Evolutionary conservation across 2,888 invertebrate species (phyloP).

Genomic region (Brachyptera risi): DNA sequence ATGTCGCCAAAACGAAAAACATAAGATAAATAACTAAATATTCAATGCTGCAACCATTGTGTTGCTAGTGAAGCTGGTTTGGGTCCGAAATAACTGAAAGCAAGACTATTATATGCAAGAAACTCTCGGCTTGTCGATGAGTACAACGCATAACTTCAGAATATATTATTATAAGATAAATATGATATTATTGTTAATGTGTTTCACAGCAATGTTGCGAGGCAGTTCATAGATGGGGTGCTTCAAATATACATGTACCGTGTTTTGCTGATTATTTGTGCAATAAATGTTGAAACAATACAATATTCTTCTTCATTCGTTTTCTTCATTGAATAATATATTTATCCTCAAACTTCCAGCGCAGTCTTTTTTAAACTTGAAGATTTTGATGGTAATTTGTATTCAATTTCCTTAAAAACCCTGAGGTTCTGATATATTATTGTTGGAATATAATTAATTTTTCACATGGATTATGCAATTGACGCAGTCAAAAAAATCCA

Average conservation of each 20-base stretch:
- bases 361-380: not conserved
- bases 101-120: no score
- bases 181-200: not conserved
- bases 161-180: not conserved
- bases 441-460: no score
- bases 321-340: no score
- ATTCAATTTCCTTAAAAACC: no score
- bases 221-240: not conserved
- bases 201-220: not conserved
- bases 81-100: slow-evolving; percentile 40
- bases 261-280: not conserved
- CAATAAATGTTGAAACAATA: not conserved
- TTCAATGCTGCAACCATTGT: not conserved
- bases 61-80: slow-evolving; percentile 38
- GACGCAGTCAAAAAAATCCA: no score
- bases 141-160: no score
- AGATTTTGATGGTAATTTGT: not conserved
- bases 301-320: not conserved
- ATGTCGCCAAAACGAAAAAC: not conserved
- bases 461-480: no score
- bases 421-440: no score
- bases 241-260: not conserved
- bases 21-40: not conserved
- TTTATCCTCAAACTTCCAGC: no score
- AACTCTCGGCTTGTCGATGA: no score